Conservation (phyloP, 2,113 vertebrate genomes). For the Neogobius melanostomus region DNA sequence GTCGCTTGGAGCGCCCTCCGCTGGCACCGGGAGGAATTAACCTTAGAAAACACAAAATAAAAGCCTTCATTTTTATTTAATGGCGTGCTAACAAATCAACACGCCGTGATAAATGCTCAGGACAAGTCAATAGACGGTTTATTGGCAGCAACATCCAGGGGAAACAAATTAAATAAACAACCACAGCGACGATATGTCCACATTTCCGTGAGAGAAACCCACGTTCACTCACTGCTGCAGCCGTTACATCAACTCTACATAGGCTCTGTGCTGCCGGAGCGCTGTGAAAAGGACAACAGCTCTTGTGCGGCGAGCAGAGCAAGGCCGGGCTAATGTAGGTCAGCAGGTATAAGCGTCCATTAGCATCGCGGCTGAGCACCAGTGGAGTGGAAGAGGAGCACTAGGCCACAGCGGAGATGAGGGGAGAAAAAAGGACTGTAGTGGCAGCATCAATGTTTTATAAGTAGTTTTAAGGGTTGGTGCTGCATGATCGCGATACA, state of each 20-base stretch:
- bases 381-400: constrained; percentile 48
- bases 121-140: too few relatives aligned
- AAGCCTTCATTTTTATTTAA: too few relatives aligned
- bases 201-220: not conserved
- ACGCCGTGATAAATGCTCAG: too few relatives aligned
- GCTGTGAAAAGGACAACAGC: constrained; percentile 1
- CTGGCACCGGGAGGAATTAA: too few relatives aligned
- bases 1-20: too few relatives aligned
- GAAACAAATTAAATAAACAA: too few relatives aligned
- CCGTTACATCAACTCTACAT: not conserved
- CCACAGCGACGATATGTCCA: too few relatives aligned
- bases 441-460: constrained; percentile 62
- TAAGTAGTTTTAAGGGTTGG: constrained; percentile 20
- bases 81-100: too few relatives aligned
- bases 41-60: too few relatives aligned
- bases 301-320: constrained; percentile 3
- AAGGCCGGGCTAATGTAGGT: constrained; percentile 49
- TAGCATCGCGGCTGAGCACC: constrained; percentile 38
- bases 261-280: not conserved
- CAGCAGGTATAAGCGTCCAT: constrained; percentile 51
- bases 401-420: constrained; percentile 6
- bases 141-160: too few relatives aligned
- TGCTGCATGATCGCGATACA: too few relatives aligned
- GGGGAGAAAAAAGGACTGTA: constrained; percentile 18
- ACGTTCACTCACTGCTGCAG: not conserved